Evolutionary conservation across 2,797 vertebrate species (phyloP).

Genomic region (Microctenopoma lineatum): DNA sequence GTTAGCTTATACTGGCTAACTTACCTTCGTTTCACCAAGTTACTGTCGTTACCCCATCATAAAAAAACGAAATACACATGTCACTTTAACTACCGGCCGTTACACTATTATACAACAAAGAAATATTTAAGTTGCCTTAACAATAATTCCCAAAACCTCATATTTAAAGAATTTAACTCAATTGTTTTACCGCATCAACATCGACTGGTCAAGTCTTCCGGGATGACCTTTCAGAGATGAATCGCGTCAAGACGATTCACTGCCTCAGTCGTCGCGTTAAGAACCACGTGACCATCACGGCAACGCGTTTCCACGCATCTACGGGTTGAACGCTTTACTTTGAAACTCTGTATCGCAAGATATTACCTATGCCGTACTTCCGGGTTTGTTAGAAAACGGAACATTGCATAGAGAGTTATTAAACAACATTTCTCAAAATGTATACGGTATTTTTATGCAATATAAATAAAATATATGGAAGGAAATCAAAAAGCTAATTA

Average conservation of each 20-base stretch:
- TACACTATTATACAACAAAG: rapidly evolving
- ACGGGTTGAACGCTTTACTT: no score
- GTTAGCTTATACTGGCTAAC: constrained; percentile 54
- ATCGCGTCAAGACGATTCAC: constrained; percentile 33
- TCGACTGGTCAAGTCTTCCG: constrained; percentile 55
- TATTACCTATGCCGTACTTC: background rate
- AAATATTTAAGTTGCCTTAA: rapidly evolving
- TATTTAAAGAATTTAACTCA: constrained; percentile 47
- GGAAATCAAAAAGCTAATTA: no score
- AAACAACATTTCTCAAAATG: background rate
- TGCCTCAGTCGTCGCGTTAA: rapidly evolving
- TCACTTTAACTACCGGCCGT: background rate
- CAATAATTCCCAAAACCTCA: background rate
- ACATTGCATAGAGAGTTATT: background rate
- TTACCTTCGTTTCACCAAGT: constrained; percentile 33
- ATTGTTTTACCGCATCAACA: constrained; percentile 66
- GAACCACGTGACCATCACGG: background rate
- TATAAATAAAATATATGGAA: no score
- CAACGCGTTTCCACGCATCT: background rate
- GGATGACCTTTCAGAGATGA: constrained; percentile 52
- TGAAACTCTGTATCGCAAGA: constrained; percentile 1
- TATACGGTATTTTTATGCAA: no score
- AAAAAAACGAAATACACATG: background rate
- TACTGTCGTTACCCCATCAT: constrained; percentile 3
- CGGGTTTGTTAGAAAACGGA: constrained; percentile 1